phyloP scores from a whole-genome alignment of 2,888 invertebrate species.

The Cryptops parisi region DNA sequence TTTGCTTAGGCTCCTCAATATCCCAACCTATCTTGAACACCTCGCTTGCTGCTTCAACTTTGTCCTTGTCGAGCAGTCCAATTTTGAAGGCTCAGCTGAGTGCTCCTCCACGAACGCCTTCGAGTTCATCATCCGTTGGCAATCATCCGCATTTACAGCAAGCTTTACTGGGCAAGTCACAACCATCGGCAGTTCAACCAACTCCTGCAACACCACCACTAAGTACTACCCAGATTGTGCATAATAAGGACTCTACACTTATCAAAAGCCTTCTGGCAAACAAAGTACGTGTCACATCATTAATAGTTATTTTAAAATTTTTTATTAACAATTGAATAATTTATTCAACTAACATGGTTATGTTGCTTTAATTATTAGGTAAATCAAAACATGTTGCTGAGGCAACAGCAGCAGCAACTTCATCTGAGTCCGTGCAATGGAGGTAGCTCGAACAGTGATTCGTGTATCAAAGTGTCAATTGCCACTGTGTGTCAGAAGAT shows the following conservation, averaged over 20 bases:
- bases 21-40: no score
- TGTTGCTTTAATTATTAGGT: constrained; percentile 18
- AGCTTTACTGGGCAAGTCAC: constrained; percentile 36
- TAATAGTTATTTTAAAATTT: not conserved
- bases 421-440: constrained; percentile 2
- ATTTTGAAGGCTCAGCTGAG: constrained; percentile 73
- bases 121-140: not conserved
- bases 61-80: constrained; percentile 31
- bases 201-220: constrained; percentile 16
- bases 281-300: constrained; percentile 48
- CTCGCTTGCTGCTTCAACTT: no score
- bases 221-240: constrained; percentile 18
- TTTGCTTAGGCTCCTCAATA: no score
- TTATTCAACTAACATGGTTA: no score
- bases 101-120: constrained; percentile 39
- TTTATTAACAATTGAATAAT: no score
- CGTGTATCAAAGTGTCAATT: not conserved
- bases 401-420: constrained; percentile 17
- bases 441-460: not conserved
- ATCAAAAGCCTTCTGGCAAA: constrained; percentile 88
- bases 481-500: not conserved
- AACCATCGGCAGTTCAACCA: constrained; percentile 8
- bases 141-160: constrained; percentile 46
- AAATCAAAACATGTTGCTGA: constrained; percentile 22
- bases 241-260: constrained; percentile 46